phyloP scores from a whole-genome alignment of 1,140 invertebrate genomes.

The Cydia pomonella region DNA sequence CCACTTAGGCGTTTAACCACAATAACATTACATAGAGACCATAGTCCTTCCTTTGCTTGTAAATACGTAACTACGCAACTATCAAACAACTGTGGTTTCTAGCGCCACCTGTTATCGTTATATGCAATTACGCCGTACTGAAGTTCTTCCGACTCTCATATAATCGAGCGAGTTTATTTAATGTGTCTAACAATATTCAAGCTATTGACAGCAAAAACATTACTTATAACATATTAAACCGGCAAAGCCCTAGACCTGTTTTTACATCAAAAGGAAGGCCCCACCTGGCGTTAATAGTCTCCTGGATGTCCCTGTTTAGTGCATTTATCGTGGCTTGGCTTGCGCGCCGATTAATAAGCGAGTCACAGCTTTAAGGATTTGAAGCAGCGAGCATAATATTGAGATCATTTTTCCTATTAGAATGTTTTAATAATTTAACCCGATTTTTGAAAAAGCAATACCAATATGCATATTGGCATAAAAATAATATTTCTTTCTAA shows the following conservation, averaged over 20 bases:
- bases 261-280: not conserved
- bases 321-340: not conserved
- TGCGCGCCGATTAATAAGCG: not conserved
- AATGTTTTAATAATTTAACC: no score
- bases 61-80: no score
- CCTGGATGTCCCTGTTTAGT: conserved; percentile 3
- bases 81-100: not conserved
- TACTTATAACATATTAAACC: not conserved
- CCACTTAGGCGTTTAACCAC: no score
- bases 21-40: no score
- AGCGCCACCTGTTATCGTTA: not conserved
- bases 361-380: not conserved
- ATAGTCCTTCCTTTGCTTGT: no score
- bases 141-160: not conserved
- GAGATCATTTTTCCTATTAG: no score
- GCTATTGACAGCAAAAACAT: not conserved
- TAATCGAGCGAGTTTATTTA: not conserved
- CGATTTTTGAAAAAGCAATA: no score
- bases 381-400: not conserved
- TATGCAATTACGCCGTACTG: not conserved
- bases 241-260: not conserved
- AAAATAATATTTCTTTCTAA: no score
- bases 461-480: no score
- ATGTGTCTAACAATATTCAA: not conserved
- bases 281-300: not conserved